Evolutionary conservation across 1,140 invertebrate genomes (phyloP).

Genomic region (Heliconius hermathena): DNA sequence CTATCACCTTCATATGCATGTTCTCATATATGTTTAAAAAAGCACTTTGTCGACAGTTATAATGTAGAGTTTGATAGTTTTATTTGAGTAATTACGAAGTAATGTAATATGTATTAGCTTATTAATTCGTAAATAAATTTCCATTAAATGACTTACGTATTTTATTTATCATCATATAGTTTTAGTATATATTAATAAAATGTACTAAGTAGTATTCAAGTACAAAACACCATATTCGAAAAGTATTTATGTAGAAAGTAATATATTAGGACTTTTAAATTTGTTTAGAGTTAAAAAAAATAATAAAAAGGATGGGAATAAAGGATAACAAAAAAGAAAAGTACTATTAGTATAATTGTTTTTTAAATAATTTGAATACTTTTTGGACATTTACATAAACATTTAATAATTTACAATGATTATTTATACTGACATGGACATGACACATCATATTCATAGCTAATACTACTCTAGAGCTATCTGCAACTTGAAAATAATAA

Average conservation of each 20-base stretch:
- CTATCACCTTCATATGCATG: too few relatives aligned
- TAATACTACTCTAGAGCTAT: constrained; percentile 77
- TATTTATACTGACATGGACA: constrained; percentile 80
- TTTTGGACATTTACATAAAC: constrained; percentile 82
- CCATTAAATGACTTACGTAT: background rate
- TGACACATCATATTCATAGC: constrained; percentile 78
- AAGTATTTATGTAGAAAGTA: background rate
- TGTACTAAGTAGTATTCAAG: background rate
- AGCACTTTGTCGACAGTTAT: background rate
- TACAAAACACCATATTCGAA: background rate
- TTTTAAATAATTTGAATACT: constrained; percentile 82
- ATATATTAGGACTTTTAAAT: background rate
- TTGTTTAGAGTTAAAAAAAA: constrained; percentile 9
- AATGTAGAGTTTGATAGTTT: background rate
- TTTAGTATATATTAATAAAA: background rate
- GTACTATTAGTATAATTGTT: constrained; percentile 73
- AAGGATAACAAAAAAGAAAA: constrained; percentile 76
- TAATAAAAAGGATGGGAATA: constrained; percentile 52
- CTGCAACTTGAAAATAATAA: constrained; percentile 77
- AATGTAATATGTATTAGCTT: background rate
- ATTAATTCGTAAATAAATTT: constrained; percentile 10
- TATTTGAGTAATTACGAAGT: background rate
- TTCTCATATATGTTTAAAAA: too few relatives aligned
- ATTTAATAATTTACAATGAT: constrained; percentile 82
- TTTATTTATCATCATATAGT: background rate